A percentile compares a stretch with the other conserved stretches of the same genome.
Evolutionary conservation across 2,797 vertebrate species (phyloP).

Genomic region (Lophius americanus): DNA sequence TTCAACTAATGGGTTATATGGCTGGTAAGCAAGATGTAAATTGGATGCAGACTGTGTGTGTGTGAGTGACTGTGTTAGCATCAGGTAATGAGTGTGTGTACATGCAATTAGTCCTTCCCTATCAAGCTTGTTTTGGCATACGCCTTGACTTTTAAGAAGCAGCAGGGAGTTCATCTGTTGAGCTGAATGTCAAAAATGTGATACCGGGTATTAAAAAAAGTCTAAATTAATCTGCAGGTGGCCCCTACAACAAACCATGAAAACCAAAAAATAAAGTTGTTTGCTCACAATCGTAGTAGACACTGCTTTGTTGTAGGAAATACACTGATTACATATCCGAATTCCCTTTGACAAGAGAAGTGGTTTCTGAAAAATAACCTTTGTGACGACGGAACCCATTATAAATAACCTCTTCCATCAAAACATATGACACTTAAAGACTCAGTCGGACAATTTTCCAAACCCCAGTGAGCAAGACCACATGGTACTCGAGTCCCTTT

Average conservation of each 20-base stretch:
- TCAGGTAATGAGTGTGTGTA: slow-evolving; percentile 8
- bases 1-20: background rate
- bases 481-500: too few relatives aligned
- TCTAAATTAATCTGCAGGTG: slow-evolving; percentile 1
- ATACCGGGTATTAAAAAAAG: background rate
- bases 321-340: slow-evolving; percentile 21
- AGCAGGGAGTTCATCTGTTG: slow-evolving; percentile 16
- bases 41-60: background rate
- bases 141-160: slow-evolving; percentile 17
- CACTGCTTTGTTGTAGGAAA: slow-evolving; percentile 15
- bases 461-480: too few relatives aligned
- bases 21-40: background rate
- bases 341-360: slow-evolving; percentile 6
- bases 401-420: too few relatives aligned
- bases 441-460: too few relatives aligned
- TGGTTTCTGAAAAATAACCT: background rate
- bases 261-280: background rate
- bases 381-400: slow-evolving; percentile 7
- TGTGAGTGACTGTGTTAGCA: background rate
- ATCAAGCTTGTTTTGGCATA: slow-evolving; percentile 9
- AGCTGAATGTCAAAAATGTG: background rate
- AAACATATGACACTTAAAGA: too few relatives aligned
- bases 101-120: slow-evolving; percentile 4
- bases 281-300: slow-evolving; percentile 3
- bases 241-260: background rate